A percentile compares a stretch with the other conserved stretches of the same genome.
Evolutionary conservation across 2,888 invertebrate species (phyloP).

Genomic region (Rhabditoides inermis): DNA sequence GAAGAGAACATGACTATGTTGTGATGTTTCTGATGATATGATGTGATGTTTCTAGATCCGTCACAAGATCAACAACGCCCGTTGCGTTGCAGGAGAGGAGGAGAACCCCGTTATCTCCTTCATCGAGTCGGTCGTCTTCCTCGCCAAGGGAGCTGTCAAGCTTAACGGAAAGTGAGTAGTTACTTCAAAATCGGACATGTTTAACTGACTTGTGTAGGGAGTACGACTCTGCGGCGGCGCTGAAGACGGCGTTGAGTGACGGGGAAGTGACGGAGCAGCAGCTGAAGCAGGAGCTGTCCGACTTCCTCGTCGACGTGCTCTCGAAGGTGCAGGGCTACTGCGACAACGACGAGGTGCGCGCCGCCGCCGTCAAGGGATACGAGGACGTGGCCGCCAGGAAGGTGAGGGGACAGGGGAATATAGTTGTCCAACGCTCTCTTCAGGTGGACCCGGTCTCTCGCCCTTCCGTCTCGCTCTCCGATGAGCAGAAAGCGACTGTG

Average conservation of each 20-base stretch:
- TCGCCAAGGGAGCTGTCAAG: too few relatives aligned
- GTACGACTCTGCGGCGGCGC: conserved; percentile 19
- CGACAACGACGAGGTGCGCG: conserved; percentile 22
- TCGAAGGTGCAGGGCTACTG: conserved; percentile 21
- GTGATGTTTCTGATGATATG: neutral
- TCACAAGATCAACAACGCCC: too few relatives aligned
- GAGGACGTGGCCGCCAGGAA: conserved; percentile 4
- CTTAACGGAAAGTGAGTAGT: too few relatives aligned
- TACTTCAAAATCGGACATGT: too few relatives aligned
- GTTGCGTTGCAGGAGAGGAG: conserved; percentile 21
- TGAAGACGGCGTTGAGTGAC: conserved; percentile 28
- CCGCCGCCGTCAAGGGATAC: conserved; percentile 25
- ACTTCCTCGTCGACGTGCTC: conserved; percentile 38
- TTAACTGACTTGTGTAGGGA: too few relatives aligned
- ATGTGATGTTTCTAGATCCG: neutral
- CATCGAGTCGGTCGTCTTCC: conserved; percentile 82
- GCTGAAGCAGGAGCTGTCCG: conserved; percentile 26
- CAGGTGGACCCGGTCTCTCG: neutral
- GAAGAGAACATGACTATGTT: conserved; percentile 5
- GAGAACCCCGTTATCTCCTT: conserved; percentile 93
- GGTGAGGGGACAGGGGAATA: neutral
- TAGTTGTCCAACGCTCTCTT: neutral
- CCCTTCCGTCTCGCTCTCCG: neutral
- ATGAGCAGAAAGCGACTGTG: neutral
- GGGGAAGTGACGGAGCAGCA: conserved; percentile 18